phyloP scores from a whole-genome alignment of 2,888 invertebrate genomes.

The Lomographa bimaculata region DNA sequence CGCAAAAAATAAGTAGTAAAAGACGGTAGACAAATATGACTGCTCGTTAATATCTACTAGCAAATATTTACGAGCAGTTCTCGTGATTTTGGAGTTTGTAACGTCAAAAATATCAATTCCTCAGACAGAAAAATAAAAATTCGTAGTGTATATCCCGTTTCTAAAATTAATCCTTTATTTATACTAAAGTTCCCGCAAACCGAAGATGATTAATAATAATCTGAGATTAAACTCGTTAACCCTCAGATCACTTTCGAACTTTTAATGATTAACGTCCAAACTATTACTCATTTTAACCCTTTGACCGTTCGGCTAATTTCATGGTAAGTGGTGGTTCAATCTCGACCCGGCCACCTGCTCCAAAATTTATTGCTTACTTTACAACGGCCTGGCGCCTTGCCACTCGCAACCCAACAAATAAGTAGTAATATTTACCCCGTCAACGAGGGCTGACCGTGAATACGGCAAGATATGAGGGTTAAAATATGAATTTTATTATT shows the following conservation, averaged over 20 bases:
- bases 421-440: constrained; percentile 21
- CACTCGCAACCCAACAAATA: constrained; percentile 37
- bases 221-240: constrained; percentile 6
- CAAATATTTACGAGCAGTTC: no score
- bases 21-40: no score
- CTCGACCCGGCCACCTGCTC: constrained; percentile 48
- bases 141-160: no score
- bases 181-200: no score
- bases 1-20: no score
- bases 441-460: constrained; percentile 24
- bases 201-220: constrained; percentile 5
- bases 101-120: no score
- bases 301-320: constrained; percentile 17
- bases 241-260: constrained; percentile 15
- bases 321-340: constrained; percentile 24
- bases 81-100: no score
- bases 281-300: constrained; percentile 17
- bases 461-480: constrained; percentile 23
- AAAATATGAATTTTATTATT: constrained; percentile 10
- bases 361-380: constrained; percentile 55
- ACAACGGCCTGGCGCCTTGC: constrained; percentile 60
- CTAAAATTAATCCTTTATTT: no score
- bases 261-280: constrained; percentile 18
- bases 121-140: no score
- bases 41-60: no score